phyloP scores from a whole-genome alignment of 2,888 invertebrate species.

The Polymixis flavicincta region DNA sequence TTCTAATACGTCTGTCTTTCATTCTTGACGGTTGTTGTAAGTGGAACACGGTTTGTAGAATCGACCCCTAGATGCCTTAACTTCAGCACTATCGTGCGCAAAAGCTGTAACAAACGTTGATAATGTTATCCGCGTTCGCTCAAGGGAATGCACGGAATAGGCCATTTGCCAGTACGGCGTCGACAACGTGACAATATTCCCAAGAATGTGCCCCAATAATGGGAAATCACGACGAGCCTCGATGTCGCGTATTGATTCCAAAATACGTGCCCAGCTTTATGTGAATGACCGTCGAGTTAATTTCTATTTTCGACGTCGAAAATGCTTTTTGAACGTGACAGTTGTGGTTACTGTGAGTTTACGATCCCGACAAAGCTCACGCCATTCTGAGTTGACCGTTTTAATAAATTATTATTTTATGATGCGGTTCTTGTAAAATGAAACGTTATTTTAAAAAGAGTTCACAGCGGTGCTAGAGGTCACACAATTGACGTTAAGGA shows the following conservation, averaged over 20 bases:
- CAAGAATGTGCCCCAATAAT: conserved; percentile 73
- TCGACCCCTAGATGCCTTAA: conserved; percentile 65
- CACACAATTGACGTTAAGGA: conserved; percentile 16
- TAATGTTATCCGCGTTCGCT: conserved; percentile 73
- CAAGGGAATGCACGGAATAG: conserved; percentile 71
- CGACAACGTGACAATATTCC: conserved; percentile 75
- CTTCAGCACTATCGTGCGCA: conserved; percentile 65
- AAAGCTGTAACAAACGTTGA: conserved; percentile 73
- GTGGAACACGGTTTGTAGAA: conserved; percentile 63
- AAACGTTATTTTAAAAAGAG: conserved; percentile 39
- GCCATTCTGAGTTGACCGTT: conserved; percentile 48
- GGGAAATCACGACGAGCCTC: conserved; percentile 64
- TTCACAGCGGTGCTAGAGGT: neutral
- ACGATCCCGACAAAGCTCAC: conserved; percentile 49
- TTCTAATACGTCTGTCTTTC: conserved; percentile 52
- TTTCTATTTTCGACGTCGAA: conserved; percentile 72
- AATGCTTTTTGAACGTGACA: conserved; percentile 71
- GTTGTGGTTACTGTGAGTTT: conserved; percentile 68
- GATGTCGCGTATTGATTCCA: conserved; percentile 73
- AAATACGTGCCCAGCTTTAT: conserved; percentile 72
- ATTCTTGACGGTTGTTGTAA: conserved; percentile 38
- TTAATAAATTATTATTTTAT: conserved; percentile 56
- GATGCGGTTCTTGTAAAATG: conserved; percentile 29
- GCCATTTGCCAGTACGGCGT: conserved; percentile 69
- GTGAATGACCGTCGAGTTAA: conserved; percentile 70